Evolutionary conservation across 2,888 invertebrate genomes (phyloP).

Genomic region (Reticulitermes lucifugus): DNA sequence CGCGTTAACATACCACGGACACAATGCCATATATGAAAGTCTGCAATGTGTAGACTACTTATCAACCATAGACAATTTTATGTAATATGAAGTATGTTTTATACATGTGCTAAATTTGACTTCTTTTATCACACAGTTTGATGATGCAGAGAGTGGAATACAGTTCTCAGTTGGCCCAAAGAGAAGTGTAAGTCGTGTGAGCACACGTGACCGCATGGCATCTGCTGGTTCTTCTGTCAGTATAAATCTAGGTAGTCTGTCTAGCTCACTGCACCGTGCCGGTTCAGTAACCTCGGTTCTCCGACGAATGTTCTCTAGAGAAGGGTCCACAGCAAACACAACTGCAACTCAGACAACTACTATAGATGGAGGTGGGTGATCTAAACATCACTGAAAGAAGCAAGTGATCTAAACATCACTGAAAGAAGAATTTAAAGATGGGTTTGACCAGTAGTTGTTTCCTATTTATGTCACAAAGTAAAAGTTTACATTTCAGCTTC

Average conservation of each 20-base stretch:
- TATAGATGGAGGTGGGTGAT: constrained; percentile 45
- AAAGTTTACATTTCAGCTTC: too few relatives aligned
- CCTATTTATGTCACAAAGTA: too few relatives aligned
- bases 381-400: too few relatives aligned
- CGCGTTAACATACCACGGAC: too few relatives aligned
- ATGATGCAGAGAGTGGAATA: constrained; percentile 79
- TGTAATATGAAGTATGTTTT: too few relatives aligned
- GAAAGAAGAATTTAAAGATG: too few relatives aligned
- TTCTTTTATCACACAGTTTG: constrained; percentile 57
- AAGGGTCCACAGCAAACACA: constrained; percentile 65
- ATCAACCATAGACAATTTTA: too few relatives aligned
- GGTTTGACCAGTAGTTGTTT: too few relatives aligned
- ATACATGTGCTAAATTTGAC: too few relatives aligned
- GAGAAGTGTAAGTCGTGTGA: constrained; percentile 56
- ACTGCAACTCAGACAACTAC: constrained; percentile 64
- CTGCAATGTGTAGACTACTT: too few relatives aligned
- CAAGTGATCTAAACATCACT: neutral
- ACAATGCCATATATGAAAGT: too few relatives aligned
- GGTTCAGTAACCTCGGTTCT: constrained; percentile 84
- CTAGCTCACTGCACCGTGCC: constrained; percentile 75
- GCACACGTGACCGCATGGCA: constrained; percentile 56
- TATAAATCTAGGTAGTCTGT: constrained; percentile 60
- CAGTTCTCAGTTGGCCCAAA: constrained; percentile 75
- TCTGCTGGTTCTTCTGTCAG: constrained; percentile 62
- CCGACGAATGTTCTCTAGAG: constrained; percentile 81